A percentile compares a stretch with the other conserved stretches of the same genome.
phyloP scores from a whole-genome alignment of 64 coral and sea anemone species.

The Dendronephthya gigantea region DNA sequence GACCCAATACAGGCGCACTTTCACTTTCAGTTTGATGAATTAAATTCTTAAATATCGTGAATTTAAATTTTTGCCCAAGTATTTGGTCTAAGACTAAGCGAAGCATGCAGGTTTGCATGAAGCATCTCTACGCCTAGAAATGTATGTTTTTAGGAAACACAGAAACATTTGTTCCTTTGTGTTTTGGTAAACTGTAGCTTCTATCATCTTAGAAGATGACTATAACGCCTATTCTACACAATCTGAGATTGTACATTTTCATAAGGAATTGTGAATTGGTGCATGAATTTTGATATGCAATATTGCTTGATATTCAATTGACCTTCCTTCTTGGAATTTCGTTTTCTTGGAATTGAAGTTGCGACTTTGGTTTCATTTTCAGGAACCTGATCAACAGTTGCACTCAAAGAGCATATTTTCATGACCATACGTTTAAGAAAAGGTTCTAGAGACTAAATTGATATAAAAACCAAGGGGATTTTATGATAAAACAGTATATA shows the following conservation, averaged over 20 bases:
- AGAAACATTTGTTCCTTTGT: background rate
- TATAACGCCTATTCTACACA: background rate
- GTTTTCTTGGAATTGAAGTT: background rate
- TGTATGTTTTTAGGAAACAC: too few relatives aligned
- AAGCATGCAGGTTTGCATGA: background rate
- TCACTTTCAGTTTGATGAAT: slow-evolving; percentile 4
- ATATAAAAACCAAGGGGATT: background rate
- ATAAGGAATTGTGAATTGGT: background rate
- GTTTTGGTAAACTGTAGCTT: background rate
- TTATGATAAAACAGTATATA: background rate
- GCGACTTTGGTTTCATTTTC: background rate
- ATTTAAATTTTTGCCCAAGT: background rate
- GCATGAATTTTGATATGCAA: background rate
- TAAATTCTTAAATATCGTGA: background rate
- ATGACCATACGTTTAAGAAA: too few relatives aligned
- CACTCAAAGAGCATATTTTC: background rate
- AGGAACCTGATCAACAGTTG: background rate
- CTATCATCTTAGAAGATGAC: background rate
- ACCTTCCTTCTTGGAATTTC: background rate
- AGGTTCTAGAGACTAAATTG: background rate
- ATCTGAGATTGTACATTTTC: background rate
- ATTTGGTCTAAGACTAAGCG: too few relatives aligned
- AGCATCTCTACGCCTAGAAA: background rate
- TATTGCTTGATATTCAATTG: background rate
- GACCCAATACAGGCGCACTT: background rate